Evolutionary conservation across 2,888 invertebrate species (phyloP).

Genomic region (Timandra comae): DNA sequence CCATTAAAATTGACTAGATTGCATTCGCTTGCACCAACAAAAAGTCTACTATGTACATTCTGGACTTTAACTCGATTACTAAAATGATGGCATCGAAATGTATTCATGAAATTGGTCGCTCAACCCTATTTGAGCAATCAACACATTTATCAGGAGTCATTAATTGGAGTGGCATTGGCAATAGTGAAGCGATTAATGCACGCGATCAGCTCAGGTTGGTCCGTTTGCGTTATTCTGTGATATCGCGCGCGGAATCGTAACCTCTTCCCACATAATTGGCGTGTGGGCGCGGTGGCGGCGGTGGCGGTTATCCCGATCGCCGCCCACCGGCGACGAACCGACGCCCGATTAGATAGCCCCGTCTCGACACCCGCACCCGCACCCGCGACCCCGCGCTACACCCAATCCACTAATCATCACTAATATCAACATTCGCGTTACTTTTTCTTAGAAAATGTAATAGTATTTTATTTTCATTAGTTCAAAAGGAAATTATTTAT

Average conservation of each 20-base stretch:
- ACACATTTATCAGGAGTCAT: slow-evolving; percentile 39
- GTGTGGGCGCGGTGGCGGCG: slow-evolving; percentile 64
- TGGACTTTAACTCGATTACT: too few relatives aligned
- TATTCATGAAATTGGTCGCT: slow-evolving; percentile 8
- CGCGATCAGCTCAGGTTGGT: slow-evolving; percentile 51
- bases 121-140: slow-evolving; percentile 30
- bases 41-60: too few relatives aligned
- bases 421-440: too few relatives aligned
- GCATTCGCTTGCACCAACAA: too few relatives aligned
- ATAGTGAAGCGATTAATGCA: slow-evolving; percentile 61
- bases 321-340: slow-evolving; percentile 68
- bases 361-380: slow-evolving; percentile 49
- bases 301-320: slow-evolving; percentile 61
- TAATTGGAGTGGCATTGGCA: slow-evolving; percentile 57
- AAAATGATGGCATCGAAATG: too few relatives aligned
- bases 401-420: too few relatives aligned
- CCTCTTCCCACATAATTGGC: slow-evolving; percentile 76
- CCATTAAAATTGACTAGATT: neutral
- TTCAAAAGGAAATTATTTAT: too few relatives aligned
- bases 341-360: slow-evolving; percentile 67
- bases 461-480: too few relatives aligned
- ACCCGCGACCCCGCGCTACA: slow-evolving; percentile 14
- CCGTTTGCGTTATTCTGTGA: slow-evolving; percentile 55
- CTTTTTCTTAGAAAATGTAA: too few relatives aligned
- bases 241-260: slow-evolving; percentile 66